Evolutionary conservation across 2,888 invertebrate genomes (phyloP).

Genomic region (Drosophila acutilabella): DNA sequence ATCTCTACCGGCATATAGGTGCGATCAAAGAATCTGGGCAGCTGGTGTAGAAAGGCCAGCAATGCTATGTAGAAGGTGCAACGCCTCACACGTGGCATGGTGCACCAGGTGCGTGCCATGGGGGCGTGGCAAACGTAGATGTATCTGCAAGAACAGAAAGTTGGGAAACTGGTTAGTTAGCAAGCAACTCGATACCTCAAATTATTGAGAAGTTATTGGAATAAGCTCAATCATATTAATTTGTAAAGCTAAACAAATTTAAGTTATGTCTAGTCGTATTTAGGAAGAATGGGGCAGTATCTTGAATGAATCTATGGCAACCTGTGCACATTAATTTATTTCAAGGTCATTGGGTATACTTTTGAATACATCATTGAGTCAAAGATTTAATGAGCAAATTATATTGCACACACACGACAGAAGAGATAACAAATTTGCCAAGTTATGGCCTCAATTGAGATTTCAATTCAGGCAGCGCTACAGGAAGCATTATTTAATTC

Average conservation of each 20-base stretch:
- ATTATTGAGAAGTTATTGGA: too few species aligned
- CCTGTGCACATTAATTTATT: background rate
- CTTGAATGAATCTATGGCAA: background rate
- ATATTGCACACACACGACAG: background rate
- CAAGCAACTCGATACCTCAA: too few species aligned
- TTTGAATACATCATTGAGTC: slow-evolving; percentile 6
- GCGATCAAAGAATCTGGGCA: slow-evolving; percentile 93
- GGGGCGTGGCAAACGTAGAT: slow-evolving; percentile 98
- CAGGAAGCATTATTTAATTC: slow-evolving; percentile 4
- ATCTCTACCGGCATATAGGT: slow-evolving; percentile 87
- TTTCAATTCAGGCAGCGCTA: slow-evolving; percentile 5
- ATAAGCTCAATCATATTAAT: too few species aligned
- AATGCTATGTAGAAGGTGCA: slow-evolving; percentile 92
- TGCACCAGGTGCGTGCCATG: slow-evolving; percentile 92
- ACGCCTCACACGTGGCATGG: slow-evolving; percentile 90
- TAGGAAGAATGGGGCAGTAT: background rate
- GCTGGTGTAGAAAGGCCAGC: slow-evolving; percentile 92
- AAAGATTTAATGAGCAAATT: slow-evolving; percentile 8
- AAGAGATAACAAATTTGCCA: slow-evolving; percentile 2
- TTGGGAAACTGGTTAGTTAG: too few species aligned
- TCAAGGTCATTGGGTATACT: background rate
- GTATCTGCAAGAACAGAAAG: slow-evolving; percentile 86
- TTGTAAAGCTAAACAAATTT: too few species aligned
- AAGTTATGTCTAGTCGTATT: too few species aligned
- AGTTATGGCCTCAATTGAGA: slow-evolving; percentile 6